Conservation (phyloP, 2,888 invertebrate species). For the Lacanobia oleracea region DNA sequence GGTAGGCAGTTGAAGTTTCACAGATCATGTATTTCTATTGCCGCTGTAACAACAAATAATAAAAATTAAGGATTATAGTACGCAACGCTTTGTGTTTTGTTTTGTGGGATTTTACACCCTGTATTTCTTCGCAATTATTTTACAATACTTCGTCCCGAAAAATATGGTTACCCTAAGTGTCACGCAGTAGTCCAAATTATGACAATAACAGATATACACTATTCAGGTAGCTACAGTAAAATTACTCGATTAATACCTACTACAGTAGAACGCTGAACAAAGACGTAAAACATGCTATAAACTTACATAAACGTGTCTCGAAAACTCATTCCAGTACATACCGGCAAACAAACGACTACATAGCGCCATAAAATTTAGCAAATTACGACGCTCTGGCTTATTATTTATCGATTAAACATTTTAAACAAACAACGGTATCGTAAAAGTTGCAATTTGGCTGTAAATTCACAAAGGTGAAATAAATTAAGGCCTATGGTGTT, state of each 20-base stretch:
- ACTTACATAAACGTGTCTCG: constrained; percentile 12
- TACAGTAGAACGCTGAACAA: neutral
- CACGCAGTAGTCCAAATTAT: no score
- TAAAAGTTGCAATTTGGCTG: constrained; percentile 48
- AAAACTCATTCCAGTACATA: constrained; percentile 22
- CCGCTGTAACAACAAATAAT: no score
- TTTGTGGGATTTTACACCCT: no score
- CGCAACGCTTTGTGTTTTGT: no score
- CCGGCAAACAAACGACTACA: constrained; percentile 16
- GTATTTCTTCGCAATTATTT: no score
- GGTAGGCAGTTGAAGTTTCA: no score
- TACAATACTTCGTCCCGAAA: no score
- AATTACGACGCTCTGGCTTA: constrained; percentile 28
- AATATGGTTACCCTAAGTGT: no score
- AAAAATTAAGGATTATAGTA: no score
- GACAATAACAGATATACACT: no score
- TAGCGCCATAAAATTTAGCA: constrained; percentile 21
- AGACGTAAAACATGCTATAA: neutral
- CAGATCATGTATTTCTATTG: no score
- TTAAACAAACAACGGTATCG: constrained; percentile 41
- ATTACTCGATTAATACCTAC: neutral
- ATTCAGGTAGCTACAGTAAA: neutral
- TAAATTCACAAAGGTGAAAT: constrained; percentile 46
- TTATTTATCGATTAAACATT: constrained; percentile 57
- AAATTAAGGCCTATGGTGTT: constrained; percentile 25